Evolutionary conservation across 2,797 vertebrate species (phyloP).

Genomic region (Meda fulgida): DNA sequence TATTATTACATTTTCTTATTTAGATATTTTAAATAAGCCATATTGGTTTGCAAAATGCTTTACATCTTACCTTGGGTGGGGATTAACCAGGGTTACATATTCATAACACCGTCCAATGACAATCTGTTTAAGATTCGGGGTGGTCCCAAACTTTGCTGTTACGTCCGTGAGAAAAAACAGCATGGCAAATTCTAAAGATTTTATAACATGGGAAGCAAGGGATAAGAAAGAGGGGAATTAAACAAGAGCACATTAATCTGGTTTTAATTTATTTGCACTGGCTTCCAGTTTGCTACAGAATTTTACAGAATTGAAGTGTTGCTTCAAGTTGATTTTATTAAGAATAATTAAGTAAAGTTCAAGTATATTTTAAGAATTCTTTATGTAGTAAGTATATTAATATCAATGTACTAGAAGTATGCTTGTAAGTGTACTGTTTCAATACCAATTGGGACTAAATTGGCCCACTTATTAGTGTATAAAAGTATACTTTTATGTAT

Average conservation of each 20-base stretch:
- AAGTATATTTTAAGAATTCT: no score
- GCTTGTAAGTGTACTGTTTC: no score
- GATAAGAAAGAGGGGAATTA: not conserved
- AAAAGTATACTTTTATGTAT: no score
- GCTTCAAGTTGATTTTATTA: no score
- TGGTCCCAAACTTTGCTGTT: slow-evolving; percentile 76
- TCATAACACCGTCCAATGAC: slow-evolving; percentile 84
- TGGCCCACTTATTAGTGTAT: no score
- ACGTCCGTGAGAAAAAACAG: slow-evolving; percentile 56
- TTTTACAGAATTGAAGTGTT: no score
- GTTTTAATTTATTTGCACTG: not conserved
- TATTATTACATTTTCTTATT: slow-evolving; percentile 42
- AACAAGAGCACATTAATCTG: not conserved
- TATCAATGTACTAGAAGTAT: no score
- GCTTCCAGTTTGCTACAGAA: not conserved
- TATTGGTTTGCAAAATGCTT: slow-evolving; percentile 74
- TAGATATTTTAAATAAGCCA: slow-evolving; percentile 67
- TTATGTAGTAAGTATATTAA: no score
- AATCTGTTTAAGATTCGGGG: slow-evolving; percentile 81
- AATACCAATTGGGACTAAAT: no score
- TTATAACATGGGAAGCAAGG: slow-evolving; percentile 24
- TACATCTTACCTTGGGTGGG: slow-evolving; percentile 70
- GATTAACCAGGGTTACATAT: slow-evolving; percentile 74
- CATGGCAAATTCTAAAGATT: slow-evolving; percentile 63
- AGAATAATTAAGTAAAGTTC: no score